A percentile compares a stretch with the other conserved stretches of the same genome.
These are phyloP conservation scores for Montipora cactus DNA, from an alignment of 64 coral and sea anemone genomes.

Conservation along the genomic window DNA sequence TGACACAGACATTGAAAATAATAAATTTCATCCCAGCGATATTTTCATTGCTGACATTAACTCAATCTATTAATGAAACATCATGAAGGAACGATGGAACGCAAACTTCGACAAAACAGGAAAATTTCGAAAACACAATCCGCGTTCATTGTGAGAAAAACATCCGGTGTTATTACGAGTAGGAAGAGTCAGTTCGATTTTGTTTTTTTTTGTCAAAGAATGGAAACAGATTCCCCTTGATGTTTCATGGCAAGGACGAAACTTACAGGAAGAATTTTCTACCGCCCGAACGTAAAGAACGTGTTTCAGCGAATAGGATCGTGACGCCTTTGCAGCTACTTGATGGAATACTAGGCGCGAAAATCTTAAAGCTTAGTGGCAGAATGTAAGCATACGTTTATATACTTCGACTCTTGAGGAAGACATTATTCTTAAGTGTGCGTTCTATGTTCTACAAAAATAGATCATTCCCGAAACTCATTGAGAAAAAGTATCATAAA, in stretches of 20 bases:
- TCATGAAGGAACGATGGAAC: not conserved
- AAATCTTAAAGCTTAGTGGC: no score
- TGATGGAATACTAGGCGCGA: no score
- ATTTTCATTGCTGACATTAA: not conserved
- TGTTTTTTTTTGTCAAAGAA: not conserved
- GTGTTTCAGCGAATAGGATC: no score
- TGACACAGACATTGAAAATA: no score
- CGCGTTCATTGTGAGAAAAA: not conserved
- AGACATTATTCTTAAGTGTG: no score
- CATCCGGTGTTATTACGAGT: constrained; percentile 19
- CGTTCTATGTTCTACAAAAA: no score
- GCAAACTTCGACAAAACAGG: constrained; percentile 24
- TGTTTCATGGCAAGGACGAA: not conserved
- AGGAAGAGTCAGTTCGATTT: not conserved
- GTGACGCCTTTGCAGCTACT: no score
- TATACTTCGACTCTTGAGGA: no score
- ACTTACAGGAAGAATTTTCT: not conserved
- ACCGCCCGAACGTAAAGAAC: not conserved
- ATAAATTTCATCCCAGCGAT: not conserved
- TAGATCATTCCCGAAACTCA: no score
- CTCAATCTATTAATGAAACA: not conserved
- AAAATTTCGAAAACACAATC: constrained; percentile 41
- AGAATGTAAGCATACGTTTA: no score
- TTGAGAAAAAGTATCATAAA: no score
- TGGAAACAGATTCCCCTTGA: not conserved